Base-by-base conservation (phyloP, 2,888 invertebrate species). In the Conus canariensis region DNA sequence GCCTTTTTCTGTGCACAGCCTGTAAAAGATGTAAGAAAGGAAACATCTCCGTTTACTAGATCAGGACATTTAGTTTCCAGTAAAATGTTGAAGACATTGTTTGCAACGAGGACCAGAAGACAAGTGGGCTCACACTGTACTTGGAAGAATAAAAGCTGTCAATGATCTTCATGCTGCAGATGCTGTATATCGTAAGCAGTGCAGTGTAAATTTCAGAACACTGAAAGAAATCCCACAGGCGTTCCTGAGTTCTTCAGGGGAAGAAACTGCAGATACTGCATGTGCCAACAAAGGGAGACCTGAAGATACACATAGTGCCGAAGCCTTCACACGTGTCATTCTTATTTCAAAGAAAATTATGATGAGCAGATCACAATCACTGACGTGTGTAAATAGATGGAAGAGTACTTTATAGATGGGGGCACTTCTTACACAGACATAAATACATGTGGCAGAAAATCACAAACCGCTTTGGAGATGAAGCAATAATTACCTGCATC, bases 151-250 rank as follows among this genome's bases (percentile, higher is more conserved):
- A 10, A 12, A 83, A 83, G n/a, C 56, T 19, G 83, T 56, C 19
- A 9, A 56, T 14, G 56, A 89, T 45, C 83, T 60, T 59, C 83
- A 83, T 64, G 89, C 83, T 74, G 89, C 89, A 89, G 89, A 89
- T 89, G 89, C 4, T 45, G 82, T 83, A 19, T 83, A 89, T 30
- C 89, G 83, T 59, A 70, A 67, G 25, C 64, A 83, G 22, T 89
- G 89, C 60, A 83, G 30, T 16, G 56, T 80, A 6, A 83, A 89
- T n/a, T 89, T 89, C 85, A 89, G 85, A 85, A 89, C 89, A 16
- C 12, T 5, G 25, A 89, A 85, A 85, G 19, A 16, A 22, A 74
- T 89, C 60, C 89, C 89, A 8, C 59, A 12, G 25, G 82, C 60
- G 60, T 80, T 80, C 64, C 80, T 0, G 6, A 30, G 25, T 58